Evolutionary conservation across 2,113 vertebrate species (phyloP).

Genomic region (Antigone vipio): DNA sequence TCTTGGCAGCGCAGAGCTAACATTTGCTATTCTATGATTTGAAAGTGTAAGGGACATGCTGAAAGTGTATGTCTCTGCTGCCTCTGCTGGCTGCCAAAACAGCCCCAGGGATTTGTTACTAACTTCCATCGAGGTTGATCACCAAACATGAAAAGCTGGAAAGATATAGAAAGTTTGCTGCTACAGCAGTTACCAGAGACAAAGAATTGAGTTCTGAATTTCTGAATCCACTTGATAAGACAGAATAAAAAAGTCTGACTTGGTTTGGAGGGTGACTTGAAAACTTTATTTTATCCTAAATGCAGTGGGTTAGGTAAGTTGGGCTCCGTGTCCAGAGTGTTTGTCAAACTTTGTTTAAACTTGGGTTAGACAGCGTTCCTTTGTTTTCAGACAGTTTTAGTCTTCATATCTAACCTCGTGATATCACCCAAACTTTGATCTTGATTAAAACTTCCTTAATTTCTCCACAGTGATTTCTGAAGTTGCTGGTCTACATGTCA

Average conservation of each 20-base stretch:
- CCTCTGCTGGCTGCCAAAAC: neutral
- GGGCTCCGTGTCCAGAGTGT: neutral
- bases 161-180: neutral
- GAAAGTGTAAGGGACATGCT: fast-evolving
- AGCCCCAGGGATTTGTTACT: neutral
- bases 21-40: fast-evolving
- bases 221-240: neutral
- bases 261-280: neutral
- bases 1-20: neutral
- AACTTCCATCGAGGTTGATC: fast-evolving
- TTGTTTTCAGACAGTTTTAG: neutral
- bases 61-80: neutral
- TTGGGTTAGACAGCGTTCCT: neutral
- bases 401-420: neutral
- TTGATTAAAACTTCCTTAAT: neutral
- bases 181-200: neutral
- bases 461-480: neutral
- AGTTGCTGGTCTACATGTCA: neutral
- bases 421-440: neutral
- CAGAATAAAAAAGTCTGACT: neutral
- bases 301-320: neutral
- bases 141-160: no score
- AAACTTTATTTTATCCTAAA: neutral
- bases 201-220: neutral
- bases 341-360: neutral